phyloP scores from a whole-genome alignment of 2,113 vertebrate genomes.

The Malaclemys terrapin region DNA sequence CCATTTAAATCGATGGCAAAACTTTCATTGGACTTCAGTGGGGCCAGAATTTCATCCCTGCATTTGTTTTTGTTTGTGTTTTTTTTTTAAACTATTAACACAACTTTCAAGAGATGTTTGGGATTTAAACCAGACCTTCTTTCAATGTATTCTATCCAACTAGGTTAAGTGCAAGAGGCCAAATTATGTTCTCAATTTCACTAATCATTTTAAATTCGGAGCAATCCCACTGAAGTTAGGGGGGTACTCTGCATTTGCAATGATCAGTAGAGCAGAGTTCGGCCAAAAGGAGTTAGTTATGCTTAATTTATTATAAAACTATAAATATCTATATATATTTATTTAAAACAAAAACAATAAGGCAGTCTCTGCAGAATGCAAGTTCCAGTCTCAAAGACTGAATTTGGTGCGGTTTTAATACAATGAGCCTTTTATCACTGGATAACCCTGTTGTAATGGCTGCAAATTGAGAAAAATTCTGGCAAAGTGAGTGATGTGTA shows the following conservation, averaged over 20 bases:
- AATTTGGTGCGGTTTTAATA: background rate
- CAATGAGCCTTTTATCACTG: background rate
- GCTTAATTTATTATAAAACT: background rate
- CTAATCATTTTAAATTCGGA: background rate
- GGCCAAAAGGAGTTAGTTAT: background rate
- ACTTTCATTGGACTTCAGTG: background rate
- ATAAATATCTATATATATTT: no score
- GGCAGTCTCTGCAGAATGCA: background rate
- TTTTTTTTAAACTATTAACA: no score
- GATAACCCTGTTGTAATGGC: no score
- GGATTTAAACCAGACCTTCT: background rate
- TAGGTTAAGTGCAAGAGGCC: background rate
- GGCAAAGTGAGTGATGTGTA: no score
- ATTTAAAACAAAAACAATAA: background rate
- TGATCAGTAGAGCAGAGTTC: background rate
- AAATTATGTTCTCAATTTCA: background rate
- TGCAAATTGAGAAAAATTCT: no score
- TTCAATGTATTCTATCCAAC: background rate
- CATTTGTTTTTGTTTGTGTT: background rate
- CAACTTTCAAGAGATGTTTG: background rate
- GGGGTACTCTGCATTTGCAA: background rate
- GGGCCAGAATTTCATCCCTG: background rate
- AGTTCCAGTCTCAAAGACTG: background rate
- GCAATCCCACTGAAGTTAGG: background rate
- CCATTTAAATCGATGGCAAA: background rate